A percentile compares a stretch with the other conserved stretches of the same genome.
phyloP scores from a whole-genome alignment of 2,797 vertebrate genomes.

The Stomatorhinus walkeri region DNA sequence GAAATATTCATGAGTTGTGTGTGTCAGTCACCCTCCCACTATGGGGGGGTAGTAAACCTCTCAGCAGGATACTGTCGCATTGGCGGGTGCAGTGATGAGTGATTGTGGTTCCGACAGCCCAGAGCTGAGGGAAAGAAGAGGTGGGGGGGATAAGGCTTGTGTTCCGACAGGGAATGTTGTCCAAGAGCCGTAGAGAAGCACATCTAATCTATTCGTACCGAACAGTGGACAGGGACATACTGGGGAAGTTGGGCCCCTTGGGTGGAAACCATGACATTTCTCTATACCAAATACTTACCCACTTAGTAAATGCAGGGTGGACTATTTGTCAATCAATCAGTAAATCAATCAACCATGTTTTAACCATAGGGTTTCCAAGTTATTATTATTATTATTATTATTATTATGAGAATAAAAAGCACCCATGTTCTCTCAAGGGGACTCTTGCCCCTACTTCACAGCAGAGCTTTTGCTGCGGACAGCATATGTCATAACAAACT shows the following conservation, averaged over 20 bases:
- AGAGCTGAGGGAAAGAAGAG: conserved; percentile 47
- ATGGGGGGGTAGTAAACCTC: not conserved
- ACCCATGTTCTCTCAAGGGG: not conserved
- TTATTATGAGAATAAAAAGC: not conserved
- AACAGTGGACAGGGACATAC: not conserved
- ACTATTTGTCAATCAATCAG: not conserved
- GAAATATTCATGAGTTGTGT: not conserved
- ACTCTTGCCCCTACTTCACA: not conserved
- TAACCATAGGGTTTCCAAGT: not conserved
- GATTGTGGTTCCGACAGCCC: conserved; percentile 40
- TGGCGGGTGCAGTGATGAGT: not conserved
- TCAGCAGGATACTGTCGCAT: not conserved
- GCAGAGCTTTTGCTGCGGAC: not conserved
- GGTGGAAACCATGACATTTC: conserved; percentile 47
- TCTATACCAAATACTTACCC: conserved; percentile 37
- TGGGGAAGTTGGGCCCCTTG: not conserved
- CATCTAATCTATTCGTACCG: not conserved
- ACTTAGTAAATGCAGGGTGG: not conserved
- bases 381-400: not conserved
- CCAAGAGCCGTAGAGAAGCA: conserved; percentile 58
- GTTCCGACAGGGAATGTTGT: conserved; percentile 42
- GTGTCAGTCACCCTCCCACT: not conserved
- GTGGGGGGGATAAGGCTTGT: not conserved
- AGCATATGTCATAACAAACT: not conserved
- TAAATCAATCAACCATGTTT: not conserved